Conservation (phyloP, 2,797 vertebrate genomes). For the Neomorphus geoffroyi region DNA sequence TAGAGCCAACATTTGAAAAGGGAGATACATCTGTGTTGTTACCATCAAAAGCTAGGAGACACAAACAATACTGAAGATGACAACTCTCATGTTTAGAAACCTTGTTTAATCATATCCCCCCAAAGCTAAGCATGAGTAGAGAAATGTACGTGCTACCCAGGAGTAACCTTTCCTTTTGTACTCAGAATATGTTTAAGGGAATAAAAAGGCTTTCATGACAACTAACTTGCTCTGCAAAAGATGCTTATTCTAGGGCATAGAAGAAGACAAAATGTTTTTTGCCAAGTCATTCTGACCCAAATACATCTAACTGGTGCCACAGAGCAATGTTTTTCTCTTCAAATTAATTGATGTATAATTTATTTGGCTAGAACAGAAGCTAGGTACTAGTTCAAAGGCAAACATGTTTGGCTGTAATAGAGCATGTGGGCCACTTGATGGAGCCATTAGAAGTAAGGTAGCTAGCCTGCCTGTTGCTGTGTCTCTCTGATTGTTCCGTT, state of each 20-base stretch:
- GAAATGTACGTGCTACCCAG: background rate
- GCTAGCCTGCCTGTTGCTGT: too few relatives aligned
- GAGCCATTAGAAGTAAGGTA: conserved; percentile 10
- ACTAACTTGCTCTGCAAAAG: background rate
- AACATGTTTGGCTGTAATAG: background rate
- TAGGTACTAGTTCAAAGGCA: background rate
- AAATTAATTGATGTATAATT: background rate
- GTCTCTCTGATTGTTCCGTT: background rate
- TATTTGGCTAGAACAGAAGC: background rate
- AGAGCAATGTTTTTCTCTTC: background rate
- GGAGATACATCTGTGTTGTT: background rate
- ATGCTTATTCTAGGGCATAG: background rate
- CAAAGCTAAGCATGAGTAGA: background rate
- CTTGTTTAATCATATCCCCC: background rate
- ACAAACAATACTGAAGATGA: background rate
- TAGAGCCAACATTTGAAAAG: background rate
- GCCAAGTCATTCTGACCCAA: background rate
- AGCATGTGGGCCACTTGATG: background rate
- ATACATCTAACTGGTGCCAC: background rate
- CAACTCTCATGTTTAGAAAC: background rate
- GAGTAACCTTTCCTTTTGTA: background rate
- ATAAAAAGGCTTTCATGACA: background rate
- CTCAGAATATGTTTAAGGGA: background rate
- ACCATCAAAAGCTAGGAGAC: background rate
- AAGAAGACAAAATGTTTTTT: conserved; percentile 16